Evolutionary conservation across 2,888 invertebrate species (phyloP).

Genomic region (Anodontia alba): DNA sequence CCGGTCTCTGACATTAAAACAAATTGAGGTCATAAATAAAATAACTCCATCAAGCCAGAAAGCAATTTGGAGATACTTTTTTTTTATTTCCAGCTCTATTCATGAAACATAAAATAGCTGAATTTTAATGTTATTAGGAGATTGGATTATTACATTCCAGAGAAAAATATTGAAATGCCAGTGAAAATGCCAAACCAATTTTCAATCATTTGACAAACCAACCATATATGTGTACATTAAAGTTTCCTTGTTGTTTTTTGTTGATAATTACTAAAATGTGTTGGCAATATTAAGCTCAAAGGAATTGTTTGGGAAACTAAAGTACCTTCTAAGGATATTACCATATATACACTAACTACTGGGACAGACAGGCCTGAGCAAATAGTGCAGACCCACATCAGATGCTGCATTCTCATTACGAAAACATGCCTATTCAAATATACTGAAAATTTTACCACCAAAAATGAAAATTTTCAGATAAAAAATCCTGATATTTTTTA

Average conservation of each 20-base stretch:
- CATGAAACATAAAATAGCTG: slow-evolving; percentile 48
- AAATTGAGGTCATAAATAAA: slow-evolving; percentile 15
- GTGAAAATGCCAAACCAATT: slow-evolving; percentile 58
- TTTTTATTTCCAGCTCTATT: slow-evolving; percentile 11
- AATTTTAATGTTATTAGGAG: slow-evolving; percentile 17
- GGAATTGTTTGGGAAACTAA: no score
- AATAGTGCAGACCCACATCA: no score
- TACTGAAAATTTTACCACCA: no score
- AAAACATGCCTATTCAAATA: no score
- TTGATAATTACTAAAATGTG: slow-evolving; percentile 5
- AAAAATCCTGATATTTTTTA: no score
- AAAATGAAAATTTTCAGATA: no score
- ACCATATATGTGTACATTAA: not conserved
- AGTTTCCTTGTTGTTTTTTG: not conserved
- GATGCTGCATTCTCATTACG: no score
- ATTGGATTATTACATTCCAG: not conserved
- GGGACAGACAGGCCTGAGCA: no score
- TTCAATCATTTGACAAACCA: slow-evolving; percentile 23
- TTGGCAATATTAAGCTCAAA: not conserved
- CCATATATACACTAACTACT: no score
- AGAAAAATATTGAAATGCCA: slow-evolving; percentile 54
- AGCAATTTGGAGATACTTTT: not conserved
- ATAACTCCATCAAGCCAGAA: slow-evolving; percentile 10
- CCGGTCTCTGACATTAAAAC: slow-evolving; percentile 6
- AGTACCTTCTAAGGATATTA: no score